Evolutionary conservation across 2,797 vertebrate genomes (phyloP).

Genomic region (Rhabdomys pumilio): DNA sequence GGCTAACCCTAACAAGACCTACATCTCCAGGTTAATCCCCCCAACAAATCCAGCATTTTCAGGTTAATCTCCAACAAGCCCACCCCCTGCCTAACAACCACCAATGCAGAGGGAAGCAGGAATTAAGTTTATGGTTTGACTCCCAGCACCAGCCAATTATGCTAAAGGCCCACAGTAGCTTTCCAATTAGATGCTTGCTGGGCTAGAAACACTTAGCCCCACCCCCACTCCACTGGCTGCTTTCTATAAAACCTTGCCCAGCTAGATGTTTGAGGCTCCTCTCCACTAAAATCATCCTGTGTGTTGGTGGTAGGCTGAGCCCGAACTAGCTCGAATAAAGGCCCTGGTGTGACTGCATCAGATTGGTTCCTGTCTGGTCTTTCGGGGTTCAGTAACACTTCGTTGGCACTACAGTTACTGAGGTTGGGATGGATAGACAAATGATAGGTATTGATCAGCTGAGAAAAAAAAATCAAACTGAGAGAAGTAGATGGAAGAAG

Average conservation of each 20-base stretch:
- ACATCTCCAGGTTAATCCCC: not conserved
- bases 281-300: not conserved
- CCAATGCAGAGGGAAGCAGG: not conserved
- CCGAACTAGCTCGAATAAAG: no score
- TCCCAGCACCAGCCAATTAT: not conserved
- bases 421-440: not conserved
- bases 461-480: not conserved
- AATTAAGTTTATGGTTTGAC: not conserved
- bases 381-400: not conserved
- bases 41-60: not conserved
- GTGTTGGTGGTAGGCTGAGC: not conserved
- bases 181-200: not conserved
- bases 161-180: not conserved
- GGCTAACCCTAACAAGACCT: not conserved
- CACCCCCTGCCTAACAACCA: not conserved
- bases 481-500: not conserved
- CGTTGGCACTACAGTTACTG: not conserved
- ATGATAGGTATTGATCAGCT: not conserved
- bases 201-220: not conserved
- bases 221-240: not conserved
- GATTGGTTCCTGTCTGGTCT: not conserved
- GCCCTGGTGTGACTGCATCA: not conserved
- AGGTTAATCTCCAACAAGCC: not conserved
- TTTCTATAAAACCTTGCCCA: not conserved
- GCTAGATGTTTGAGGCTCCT: not conserved